These are phyloP conservation scores for Propithecus deckenii DNA, from an alignment of 2,797 vertebrate species.

Conservation along the genomic window DNA sequence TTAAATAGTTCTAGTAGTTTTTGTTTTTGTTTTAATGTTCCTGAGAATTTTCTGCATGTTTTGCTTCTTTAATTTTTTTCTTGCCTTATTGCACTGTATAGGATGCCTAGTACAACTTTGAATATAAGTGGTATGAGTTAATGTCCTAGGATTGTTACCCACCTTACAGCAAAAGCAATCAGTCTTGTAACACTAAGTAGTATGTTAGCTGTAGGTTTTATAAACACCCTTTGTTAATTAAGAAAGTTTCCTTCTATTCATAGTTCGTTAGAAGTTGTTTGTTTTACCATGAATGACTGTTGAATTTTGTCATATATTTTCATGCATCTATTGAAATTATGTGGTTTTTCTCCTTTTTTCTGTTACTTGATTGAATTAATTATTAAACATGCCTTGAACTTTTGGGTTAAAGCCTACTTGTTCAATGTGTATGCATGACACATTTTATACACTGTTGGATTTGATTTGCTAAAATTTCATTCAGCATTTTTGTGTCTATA, in stretches of 20 bases:
- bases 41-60: not conserved
- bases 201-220: not conserved
- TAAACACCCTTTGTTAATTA: not conserved
- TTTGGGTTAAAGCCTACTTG: not conserved
- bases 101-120: not conserved
- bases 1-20: not conserved
- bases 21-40: not conserved
- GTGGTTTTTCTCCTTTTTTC: not conserved
- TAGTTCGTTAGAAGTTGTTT: not conserved
- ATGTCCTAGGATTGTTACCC: not conserved
- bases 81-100: not conserved
- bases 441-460: not conserved
- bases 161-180: not conserved
- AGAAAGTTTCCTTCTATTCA: not conserved
- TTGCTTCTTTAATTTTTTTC: constrained; percentile 10
- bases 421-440: not conserved
- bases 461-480: not conserved
- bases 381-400: not conserved
- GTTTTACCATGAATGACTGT: not conserved
- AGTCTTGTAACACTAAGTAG: not conserved
- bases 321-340: not conserved
- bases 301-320: not conserved
- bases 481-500: not conserved
- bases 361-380: not conserved
- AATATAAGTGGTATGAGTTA: constrained; percentile 2